These are phyloP conservation scores for Drosophila jambulina DNA, from an alignment of 1,140 invertebrate species.

Conservation along the genomic window DNA sequence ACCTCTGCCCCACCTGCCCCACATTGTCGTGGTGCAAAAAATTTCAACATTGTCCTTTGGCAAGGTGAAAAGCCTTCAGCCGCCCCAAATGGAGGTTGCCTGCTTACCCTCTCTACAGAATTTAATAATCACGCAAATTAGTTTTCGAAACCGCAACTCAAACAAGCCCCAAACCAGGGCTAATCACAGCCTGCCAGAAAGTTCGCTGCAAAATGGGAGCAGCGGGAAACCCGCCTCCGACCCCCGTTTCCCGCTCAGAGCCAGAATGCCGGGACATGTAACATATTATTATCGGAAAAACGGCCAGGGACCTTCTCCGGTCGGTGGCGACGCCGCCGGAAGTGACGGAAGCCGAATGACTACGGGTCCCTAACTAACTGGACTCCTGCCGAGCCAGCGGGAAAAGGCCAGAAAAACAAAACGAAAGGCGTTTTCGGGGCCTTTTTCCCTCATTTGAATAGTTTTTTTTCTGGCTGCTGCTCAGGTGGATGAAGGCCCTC, in stretches of 20 bases:
- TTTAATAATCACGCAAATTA: constrained; percentile 83
- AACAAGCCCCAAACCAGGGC: constrained; percentile 42
- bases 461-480: constrained; percentile 33
- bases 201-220: constrained; percentile 6
- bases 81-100: constrained; percentile 7
- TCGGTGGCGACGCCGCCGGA: constrained; percentile 58
- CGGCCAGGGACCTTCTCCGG: constrained; percentile 34
- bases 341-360: constrained; percentile 74
- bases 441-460: constrained; percentile 65
- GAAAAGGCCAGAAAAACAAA: constrained; percentile 57
- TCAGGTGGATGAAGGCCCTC: constrained; percentile 46
- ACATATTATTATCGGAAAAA: constrained; percentile 81
- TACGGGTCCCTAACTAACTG: constrained; percentile 29
- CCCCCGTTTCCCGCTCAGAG: neutral
- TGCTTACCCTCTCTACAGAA: constrained; percentile 34
- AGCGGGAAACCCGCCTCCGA: neutral
- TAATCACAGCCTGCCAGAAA: constrained; percentile 49
- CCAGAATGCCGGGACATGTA: constrained; percentile 47
- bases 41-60: constrained; percentile 33
- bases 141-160: constrained; percentile 77
- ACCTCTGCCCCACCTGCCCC: constrained; percentile 28
- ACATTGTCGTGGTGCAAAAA: constrained; percentile 43
- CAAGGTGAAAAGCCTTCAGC: constrained; percentile 42
- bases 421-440: constrained; percentile 34
- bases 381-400: constrained; percentile 38